Percentiles rank a stretch among this genome's conserved stretches.
Evolutionary conservation across 2,888 invertebrate genomes (phyloP).

Genomic region (Periphyllus acericola): DNA sequence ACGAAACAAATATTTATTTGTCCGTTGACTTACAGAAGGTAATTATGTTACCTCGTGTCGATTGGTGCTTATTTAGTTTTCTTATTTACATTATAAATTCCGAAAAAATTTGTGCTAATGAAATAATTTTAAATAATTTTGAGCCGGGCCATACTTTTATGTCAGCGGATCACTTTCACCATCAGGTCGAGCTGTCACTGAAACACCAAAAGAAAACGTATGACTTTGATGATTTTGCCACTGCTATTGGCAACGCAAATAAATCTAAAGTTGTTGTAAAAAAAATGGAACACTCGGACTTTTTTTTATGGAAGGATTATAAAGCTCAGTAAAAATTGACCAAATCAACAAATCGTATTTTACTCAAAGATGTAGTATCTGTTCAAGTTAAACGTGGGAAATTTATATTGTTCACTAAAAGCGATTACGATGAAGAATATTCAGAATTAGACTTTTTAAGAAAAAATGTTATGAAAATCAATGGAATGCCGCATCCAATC

Average conservation of each 20-base stretch:
- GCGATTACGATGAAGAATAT: background rate
- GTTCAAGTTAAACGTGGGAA: background rate
- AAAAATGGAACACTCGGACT: slow-evolving; percentile 16
- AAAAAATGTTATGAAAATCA: too few species aligned
- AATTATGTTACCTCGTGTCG: background rate
- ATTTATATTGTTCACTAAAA: slow-evolving; percentile 1
- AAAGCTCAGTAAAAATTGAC: slow-evolving; percentile 7
- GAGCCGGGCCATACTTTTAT: slow-evolving; percentile 2
- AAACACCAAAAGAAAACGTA: slow-evolving; percentile 62
- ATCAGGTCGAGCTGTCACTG: background rate
- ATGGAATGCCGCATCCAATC: too few species aligned
- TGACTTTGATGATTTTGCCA: background rate
- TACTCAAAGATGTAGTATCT: slow-evolving; percentile 3
- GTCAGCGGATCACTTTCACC: background rate
- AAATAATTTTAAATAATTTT: background rate
- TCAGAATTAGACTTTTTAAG: too few species aligned
- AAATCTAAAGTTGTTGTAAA: background rate
- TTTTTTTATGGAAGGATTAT: slow-evolving; percentile 17
- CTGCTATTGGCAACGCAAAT: background rate
- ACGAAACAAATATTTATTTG: slow-evolving; percentile 3
- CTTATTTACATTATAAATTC: too few species aligned
- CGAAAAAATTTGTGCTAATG: background rate
- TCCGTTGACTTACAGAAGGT: too few species aligned
- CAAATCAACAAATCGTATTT: slow-evolving; percentile 27
- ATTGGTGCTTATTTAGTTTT: too few species aligned